Percentiles rank a stretch among this genome's conserved stretches.
These are phyloP conservation scores for Brachypalpus laphriformis DNA, from an alignment of 2,888 invertebrate genomes.

Conservation along the genomic window DNA sequence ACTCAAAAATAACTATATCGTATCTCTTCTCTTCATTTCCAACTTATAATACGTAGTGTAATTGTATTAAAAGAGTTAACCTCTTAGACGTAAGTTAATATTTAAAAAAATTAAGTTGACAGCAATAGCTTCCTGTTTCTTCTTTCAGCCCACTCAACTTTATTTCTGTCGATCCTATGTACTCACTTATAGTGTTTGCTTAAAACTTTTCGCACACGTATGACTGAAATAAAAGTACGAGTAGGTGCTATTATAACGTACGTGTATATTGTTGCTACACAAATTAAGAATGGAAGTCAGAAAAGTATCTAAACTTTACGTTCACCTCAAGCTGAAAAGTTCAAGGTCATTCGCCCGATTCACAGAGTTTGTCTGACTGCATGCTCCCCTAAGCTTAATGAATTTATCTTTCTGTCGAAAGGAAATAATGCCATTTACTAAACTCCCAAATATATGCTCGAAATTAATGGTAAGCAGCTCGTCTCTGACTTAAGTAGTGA, in stretches of 20 bases:
- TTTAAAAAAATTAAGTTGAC: no score
- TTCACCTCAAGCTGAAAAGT: not conserved
- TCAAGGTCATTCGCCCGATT: not conserved
- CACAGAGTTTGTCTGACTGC: not conserved
- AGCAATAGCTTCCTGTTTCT: no score
- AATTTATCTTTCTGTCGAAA: not conserved
- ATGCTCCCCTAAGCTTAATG: not conserved
- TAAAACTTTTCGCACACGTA: no score
- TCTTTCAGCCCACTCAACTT: no score
- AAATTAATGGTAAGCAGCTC: not conserved
- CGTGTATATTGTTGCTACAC: not conserved
- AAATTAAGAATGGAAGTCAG: not conserved
- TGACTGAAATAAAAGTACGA: no score
- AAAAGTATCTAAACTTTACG: not conserved
- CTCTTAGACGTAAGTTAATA: no score
- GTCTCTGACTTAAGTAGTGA: not conserved
- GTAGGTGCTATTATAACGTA: not conserved
- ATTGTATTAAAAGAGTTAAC: no score
- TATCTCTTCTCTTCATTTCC: no score
- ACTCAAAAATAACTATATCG: no score
- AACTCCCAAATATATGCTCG: conserved; percentile 5
- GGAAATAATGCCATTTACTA: not conserved
- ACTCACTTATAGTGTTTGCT: no score
- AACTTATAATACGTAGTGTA: no score
- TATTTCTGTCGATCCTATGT: no score